phyloP scores from a whole-genome alignment of 2,888 invertebrate species.

The Caenorhabditis sp. region DNA sequence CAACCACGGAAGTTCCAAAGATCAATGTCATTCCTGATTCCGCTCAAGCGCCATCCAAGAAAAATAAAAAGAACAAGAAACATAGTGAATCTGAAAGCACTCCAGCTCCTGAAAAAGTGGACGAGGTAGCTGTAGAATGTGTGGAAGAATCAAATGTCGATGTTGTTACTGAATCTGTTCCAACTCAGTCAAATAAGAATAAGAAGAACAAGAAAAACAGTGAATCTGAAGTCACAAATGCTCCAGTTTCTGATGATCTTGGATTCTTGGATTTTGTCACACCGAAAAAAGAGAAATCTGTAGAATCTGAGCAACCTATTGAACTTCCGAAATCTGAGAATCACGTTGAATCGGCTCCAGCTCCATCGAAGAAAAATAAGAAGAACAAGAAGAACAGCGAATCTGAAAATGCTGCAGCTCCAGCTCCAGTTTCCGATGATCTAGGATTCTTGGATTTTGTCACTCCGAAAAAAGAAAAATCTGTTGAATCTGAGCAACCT shows the following conservation, averaged over 20 bases:
- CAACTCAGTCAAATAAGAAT: not conserved
- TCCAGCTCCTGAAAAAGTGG: no score
- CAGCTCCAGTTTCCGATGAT: constrained; percentile 22
- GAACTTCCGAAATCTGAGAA: constrained; percentile 7
- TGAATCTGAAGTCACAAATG: not conserved
- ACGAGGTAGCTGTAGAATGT: no score
- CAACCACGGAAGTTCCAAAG: not conserved
- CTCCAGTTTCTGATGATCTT: constrained; percentile 15
- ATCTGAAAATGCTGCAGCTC: not conserved
- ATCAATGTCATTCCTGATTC: not conserved
- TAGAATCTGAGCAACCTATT: not conserved
- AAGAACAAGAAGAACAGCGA: constrained; percentile 1
- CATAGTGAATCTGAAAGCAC: constrained; percentile 1
- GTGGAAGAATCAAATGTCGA: not conserved
- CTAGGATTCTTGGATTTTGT: constrained; percentile 31
- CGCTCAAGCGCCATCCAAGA: not conserved
- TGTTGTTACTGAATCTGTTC: not conserved
- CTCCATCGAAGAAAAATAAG: constrained; percentile 6
- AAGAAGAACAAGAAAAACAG: constrained; percentile 2
- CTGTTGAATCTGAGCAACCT: not conserved
- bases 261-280: constrained; percentile 30
- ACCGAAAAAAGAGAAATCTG: constrained; percentile 12
- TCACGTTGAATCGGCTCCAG: not conserved
- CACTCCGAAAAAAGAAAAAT: constrained; percentile 16
- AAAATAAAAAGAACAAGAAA: not conserved